phyloP scores from a whole-genome alignment of 1,140 invertebrate genomes.

The Pachyrhynchus sulphureomaculatus region DNA sequence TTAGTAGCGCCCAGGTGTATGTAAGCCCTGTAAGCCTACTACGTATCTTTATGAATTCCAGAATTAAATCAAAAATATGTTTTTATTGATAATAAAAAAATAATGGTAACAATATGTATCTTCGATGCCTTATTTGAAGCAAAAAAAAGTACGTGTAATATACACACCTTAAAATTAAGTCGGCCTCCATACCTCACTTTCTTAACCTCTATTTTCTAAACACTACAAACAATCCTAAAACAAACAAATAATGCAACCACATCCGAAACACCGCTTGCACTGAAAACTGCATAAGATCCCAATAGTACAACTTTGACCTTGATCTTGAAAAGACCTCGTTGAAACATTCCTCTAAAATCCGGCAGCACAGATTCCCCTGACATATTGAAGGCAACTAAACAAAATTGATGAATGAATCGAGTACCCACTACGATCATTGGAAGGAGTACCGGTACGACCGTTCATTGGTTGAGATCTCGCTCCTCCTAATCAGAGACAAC shows the following conservation, averaged over 20 bases:
- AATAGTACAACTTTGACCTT: conserved; percentile 28
- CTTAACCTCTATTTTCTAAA: too few species aligned
- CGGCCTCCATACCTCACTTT: too few species aligned
- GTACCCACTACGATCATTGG: conserved; percentile 24
- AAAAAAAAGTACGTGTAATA: too few species aligned
- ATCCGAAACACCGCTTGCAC: conserved; percentile 13
- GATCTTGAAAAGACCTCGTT: conserved; percentile 28
- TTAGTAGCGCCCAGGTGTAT: too few species aligned
- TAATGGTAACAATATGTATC: too few species aligned
- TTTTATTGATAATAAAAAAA: too few species aligned
- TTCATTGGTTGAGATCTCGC: conserved; percentile 35
- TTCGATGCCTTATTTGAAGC: too few species aligned
- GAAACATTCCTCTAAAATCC: conserved; percentile 13
- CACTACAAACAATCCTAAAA: too few species aligned
- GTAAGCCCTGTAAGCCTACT: too few species aligned
- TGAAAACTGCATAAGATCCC: conserved; percentile 8
- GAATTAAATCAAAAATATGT: too few species aligned
- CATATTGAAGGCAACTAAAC: conserved; percentile 23
- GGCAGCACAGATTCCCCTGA: conserved; percentile 11
- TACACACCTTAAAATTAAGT: too few species aligned
- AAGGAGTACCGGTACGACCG: conserved; percentile 19
- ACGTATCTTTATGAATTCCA: too few species aligned
- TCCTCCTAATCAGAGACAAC: conserved; percentile 40
- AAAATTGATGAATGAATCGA: conserved; percentile 43
- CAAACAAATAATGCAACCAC: background rate